Percentiles rank a stretch among this genome's conserved stretches.
phyloP scores from a whole-genome alignment of 2,888 invertebrate genomes.

The Agriopis leucophaearia region DNA sequence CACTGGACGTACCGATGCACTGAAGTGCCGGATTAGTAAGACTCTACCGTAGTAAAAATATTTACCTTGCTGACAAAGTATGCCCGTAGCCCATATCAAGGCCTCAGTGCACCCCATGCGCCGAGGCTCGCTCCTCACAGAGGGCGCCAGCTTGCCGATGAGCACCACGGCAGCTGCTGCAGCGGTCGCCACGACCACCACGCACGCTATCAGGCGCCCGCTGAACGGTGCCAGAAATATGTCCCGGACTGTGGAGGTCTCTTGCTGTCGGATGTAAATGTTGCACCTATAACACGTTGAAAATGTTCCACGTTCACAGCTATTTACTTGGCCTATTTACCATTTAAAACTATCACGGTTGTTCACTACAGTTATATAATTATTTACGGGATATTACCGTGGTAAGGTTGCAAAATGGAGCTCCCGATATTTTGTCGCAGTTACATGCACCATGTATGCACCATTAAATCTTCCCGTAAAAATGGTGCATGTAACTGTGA shows the following conservation, averaged over 20 bases:
- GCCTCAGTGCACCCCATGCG: constrained; percentile 83
- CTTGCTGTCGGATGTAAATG: constrained; percentile 88
- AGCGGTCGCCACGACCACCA: constrained; percentile 79
- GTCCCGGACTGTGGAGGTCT: constrained; percentile 87
- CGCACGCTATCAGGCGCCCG: constrained; percentile 81
- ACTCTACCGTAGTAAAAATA: too few species aligned
- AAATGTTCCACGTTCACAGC: too few species aligned
- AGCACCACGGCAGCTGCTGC: constrained; percentile 81
- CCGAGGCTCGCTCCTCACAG: constrained; percentile 57
- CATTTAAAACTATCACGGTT: too few species aligned
- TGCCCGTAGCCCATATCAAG: constrained; percentile 87
- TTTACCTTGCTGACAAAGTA: constrained; percentile 88
- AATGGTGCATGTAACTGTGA: too few species aligned
- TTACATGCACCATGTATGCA: too few species aligned
- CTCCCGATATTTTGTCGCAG: too few species aligned
- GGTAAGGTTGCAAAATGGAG: too few species aligned
- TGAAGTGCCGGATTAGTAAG: too few species aligned
- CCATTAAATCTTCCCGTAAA: too few species aligned
- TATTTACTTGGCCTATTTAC: not conserved
- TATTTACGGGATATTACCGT: too few species aligned
- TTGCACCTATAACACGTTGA: constrained; percentile 78
- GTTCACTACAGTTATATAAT: too few species aligned
- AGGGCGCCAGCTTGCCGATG: constrained; percentile 79
- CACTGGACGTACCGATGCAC: too few species aligned
- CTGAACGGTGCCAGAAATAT: constrained; percentile 89